Evolutionary conservation across 1,140 invertebrate genomes (phyloP).

Genomic region (Chironomus tepperi): DNA sequence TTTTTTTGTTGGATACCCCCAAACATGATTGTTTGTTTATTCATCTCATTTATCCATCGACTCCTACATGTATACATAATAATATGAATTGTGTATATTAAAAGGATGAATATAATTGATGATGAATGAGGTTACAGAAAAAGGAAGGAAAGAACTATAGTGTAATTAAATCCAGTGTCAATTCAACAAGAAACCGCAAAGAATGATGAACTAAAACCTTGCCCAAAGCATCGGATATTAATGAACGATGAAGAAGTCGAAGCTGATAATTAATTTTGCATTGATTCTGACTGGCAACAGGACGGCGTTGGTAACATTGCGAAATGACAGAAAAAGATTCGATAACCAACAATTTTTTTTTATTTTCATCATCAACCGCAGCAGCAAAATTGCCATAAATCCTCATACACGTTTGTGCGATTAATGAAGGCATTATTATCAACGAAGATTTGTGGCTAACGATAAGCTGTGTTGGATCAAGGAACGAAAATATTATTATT

Average conservation of each 20-base stretch:
- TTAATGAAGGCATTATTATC: not conserved
- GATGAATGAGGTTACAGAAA: not conserved
- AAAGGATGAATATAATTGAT: not conserved
- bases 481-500: not conserved
- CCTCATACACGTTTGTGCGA: not conserved
- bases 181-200: constrained; percentile 5
- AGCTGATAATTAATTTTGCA: not conserved
- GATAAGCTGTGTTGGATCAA: not conserved
- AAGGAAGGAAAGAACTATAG: not conserved
- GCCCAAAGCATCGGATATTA: not conserved
- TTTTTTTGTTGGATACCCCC: not conserved
- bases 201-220: not conserved
- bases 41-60: not conserved
- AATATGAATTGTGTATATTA: not conserved
- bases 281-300: not conserved
- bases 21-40: not conserved
- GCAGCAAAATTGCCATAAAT: too few relatives aligned
- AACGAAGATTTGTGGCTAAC: not conserved
- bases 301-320: not conserved
- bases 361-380: not conserved
- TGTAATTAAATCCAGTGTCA: constrained; percentile 13
- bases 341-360: not conserved
- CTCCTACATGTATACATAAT: not conserved
- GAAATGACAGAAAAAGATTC: not conserved
- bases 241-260: not conserved